Conservation (phyloP, 1,140 invertebrate species). For the Drosophila biarmipes region DNA sequence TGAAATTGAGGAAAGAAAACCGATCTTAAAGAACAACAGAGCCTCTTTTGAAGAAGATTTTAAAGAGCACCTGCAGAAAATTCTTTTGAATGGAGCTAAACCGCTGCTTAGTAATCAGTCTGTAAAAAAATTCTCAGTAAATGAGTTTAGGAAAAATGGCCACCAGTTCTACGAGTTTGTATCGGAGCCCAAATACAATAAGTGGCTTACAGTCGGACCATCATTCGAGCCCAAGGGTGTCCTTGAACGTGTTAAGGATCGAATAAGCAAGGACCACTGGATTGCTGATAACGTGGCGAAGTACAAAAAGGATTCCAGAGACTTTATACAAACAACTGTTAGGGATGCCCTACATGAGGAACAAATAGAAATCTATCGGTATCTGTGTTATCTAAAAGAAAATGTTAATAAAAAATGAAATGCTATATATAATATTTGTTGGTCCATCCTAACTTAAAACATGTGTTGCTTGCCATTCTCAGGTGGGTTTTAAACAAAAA, state of each 20-base stretch:
- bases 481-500: neutral
- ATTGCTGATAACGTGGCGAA: slow-evolving; percentile 7
- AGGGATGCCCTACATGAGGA: neutral
- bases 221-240: slow-evolving; percentile 21
- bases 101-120: neutral
- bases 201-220: neutral
- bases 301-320: slow-evolving; percentile 5
- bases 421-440: too few relatives aligned
- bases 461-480: slow-evolving; percentile 1
- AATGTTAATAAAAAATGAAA: neutral
- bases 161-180: slow-evolving; percentile 26
- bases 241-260: neutral
- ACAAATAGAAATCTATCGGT: slow-evolving; percentile 14
- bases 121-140: neutral
- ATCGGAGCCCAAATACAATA: neutral
- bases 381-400: slow-evolving; percentile 15
- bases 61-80: slow-evolving; percentile 14
- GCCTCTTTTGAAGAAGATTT: neutral
- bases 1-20: neutral
- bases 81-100: slow-evolving; percentile 1
- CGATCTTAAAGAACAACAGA: neutral
- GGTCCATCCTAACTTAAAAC: neutral
- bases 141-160: slow-evolving; percentile 3
- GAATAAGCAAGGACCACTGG: slow-evolving; percentile 25
- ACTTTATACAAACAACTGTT: neutral